Percentiles rank a stretch among this genome's conserved stretches.
Evolutionary conservation across 2,113 vertebrate genomes (phyloP).

Genomic region (Stigmatopora argus): DNA sequence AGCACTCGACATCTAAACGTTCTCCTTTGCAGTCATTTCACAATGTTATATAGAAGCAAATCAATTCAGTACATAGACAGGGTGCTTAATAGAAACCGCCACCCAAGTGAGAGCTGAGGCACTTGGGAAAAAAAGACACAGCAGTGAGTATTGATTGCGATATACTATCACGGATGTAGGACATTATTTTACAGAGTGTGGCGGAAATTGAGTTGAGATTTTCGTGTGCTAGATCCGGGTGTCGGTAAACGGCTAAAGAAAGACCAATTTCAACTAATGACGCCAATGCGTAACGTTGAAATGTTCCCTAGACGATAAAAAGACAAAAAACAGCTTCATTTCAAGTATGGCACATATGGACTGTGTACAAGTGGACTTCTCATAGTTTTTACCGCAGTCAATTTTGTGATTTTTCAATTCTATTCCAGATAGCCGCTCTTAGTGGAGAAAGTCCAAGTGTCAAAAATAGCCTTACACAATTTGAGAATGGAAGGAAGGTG

Average conservation of each 20-base stretch:
- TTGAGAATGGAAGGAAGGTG: too few relatives aligned
- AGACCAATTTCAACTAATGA: not conserved
- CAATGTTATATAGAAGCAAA: constrained; percentile 6
- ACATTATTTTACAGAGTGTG: constrained; percentile 6
- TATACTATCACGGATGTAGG: not conserved
- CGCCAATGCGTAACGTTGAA: not conserved
- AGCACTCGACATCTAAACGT: constrained; percentile 20
- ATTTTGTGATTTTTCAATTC: too few relatives aligned
- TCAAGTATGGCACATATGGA: not conserved
- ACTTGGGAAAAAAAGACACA: not conserved
- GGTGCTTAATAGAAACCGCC: constrained; percentile 24
- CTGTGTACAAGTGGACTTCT: too few relatives aligned
- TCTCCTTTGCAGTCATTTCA: constrained; percentile 15
- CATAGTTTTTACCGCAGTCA: too few relatives aligned
- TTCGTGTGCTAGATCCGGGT: not conserved
- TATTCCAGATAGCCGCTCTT: too few relatives aligned
- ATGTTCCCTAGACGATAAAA: too few relatives aligned
- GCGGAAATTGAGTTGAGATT: constrained; percentile 10
- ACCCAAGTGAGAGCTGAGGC: constrained; percentile 1
- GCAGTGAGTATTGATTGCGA: constrained; percentile 11
- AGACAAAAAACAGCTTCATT: not conserved
- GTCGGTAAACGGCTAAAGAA: not conserved
- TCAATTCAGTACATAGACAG: constrained; percentile 25
- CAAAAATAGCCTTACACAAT: too few relatives aligned
- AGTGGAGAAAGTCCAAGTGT: too few relatives aligned